A percentile compares a stretch with the other conserved stretches of the same genome.
phyloP scores from a whole-genome alignment of 2,113 vertebrate genomes.

The Hiodon alosoides region DNA sequence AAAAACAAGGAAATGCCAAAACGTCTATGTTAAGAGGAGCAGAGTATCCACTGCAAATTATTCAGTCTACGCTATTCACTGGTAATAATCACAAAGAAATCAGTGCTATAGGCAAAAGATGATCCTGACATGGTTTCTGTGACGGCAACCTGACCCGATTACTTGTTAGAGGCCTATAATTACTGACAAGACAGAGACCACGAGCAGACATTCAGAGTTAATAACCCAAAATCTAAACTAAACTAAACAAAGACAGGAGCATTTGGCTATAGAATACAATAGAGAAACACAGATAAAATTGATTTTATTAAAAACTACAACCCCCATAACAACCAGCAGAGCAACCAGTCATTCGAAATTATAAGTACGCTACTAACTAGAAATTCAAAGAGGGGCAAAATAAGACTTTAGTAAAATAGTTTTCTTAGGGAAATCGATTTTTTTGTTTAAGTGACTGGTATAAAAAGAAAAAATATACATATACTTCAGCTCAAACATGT shows the following conservation, averaged over 20 bases:
- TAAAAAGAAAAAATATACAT: too few relatives aligned
- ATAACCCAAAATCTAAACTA: not conserved
- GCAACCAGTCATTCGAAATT: not conserved
- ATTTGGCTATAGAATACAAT: not conserved
- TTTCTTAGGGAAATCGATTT: too few relatives aligned
- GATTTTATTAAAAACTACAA: not conserved
- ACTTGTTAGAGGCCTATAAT: slow-evolving; percentile 27
- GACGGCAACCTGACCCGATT: slow-evolving; percentile 27
- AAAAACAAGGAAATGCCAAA: not conserved
- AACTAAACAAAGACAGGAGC: not conserved
- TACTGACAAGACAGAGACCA: slow-evolving; percentile 26
- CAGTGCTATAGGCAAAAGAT: slow-evolving; percentile 18
- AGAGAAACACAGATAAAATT: not conserved
- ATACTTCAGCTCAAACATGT: too few relatives aligned
- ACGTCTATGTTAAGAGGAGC: not conserved
- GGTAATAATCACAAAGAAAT: slow-evolving; percentile 23
- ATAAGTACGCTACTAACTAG: too few relatives aligned
- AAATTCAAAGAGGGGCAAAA: too few relatives aligned
- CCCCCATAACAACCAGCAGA: not conserved
- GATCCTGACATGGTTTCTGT: slow-evolving; percentile 33
- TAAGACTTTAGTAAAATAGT: too few relatives aligned
- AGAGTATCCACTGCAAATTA: not conserved
- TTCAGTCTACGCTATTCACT: not conserved
- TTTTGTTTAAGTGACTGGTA: too few relatives aligned
- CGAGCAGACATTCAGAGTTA: not conserved